phyloP scores from a whole-genome alignment of 2,888 invertebrate species.

The Leucophora obtusa region DNA sequence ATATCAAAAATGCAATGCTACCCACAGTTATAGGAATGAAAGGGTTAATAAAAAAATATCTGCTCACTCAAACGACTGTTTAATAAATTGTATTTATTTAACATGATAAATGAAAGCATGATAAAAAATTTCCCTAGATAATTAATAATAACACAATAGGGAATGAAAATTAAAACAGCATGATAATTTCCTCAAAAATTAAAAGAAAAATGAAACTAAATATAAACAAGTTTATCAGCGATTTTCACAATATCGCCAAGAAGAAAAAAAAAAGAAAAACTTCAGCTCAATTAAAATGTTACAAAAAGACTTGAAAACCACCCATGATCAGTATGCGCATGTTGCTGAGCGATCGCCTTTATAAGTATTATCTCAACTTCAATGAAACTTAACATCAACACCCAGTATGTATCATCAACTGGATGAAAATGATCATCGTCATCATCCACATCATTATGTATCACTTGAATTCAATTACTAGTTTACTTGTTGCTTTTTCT shows the following conservation, averaged over 20 bases:
- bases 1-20: too few species aligned
- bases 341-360: constrained; percentile 19
- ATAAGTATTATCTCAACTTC: background rate
- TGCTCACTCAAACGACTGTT: background rate
- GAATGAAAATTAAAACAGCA: constrained; percentile 12
- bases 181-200: constrained; percentile 2
- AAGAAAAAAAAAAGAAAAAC: background rate
- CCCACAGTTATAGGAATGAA: too few species aligned
- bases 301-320: constrained; percentile 42
- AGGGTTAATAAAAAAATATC: background rate
- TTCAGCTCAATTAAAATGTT: constrained; percentile 2
- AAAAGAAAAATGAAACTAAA: background rate
- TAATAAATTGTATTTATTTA: constrained; percentile 23
- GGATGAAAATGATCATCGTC: background rate
- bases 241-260: background rate
- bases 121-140: constrained; percentile 53
- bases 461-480: constrained; percentile 58
- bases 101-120: constrained; percentile 42
- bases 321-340: constrained; percentile 43
- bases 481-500: background rate
- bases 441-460: constrained; percentile 7
- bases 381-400: constrained; percentile 13
- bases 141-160: constrained; percentile 57
- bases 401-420: background rate
- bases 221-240: constrained; percentile 32